Percentiles rank a stretch among this genome's conserved stretches.
Evolutionary conservation across 2,113 vertebrate genomes (phyloP).

Genomic region (Shinisaurus crocodilurus): DNA sequence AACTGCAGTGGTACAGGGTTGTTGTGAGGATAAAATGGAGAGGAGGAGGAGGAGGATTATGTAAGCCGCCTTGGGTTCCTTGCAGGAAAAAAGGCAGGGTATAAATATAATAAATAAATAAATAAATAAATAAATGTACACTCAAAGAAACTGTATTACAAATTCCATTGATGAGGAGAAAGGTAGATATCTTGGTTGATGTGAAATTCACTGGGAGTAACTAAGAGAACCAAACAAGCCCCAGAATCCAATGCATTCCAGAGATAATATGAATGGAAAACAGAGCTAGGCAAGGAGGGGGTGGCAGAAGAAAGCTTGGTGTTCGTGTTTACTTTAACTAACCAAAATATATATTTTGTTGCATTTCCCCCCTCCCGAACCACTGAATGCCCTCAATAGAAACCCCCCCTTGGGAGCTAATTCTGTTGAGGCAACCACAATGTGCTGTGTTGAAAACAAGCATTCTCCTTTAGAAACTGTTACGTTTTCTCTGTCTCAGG

Average conservation of each 20-base stretch:
- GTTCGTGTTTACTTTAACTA: not conserved
- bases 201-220: conserved; percentile 20
- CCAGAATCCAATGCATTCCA: conserved; percentile 42
- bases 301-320: not conserved
- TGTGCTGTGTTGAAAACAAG: conserved; percentile 36
- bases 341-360: conserved; percentile 29
- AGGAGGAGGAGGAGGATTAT: too few species aligned
- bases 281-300: not conserved
- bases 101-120: too few species aligned
- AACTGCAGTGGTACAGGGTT: not conserved
- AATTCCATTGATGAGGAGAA: conserved; percentile 13
- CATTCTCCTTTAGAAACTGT: not conserved
- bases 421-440: conserved; percentile 44
- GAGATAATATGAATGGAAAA: conserved; percentile 32
- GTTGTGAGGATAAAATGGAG: not conserved
- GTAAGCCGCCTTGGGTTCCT: too few species aligned
- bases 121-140: too few species aligned
- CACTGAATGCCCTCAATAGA: conserved; percentile 44
- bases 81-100: not conserved
- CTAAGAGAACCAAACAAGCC: conserved; percentile 22
- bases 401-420: conserved; percentile 34
- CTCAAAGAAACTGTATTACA: not conserved
- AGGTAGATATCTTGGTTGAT: not conserved
- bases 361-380: conserved; percentile 61
- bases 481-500: not conserved